These are phyloP conservation scores for Xenopus petersii DNA, from an alignment of 2,797 vertebrate genomes.

Conservation along the genomic window DNA sequence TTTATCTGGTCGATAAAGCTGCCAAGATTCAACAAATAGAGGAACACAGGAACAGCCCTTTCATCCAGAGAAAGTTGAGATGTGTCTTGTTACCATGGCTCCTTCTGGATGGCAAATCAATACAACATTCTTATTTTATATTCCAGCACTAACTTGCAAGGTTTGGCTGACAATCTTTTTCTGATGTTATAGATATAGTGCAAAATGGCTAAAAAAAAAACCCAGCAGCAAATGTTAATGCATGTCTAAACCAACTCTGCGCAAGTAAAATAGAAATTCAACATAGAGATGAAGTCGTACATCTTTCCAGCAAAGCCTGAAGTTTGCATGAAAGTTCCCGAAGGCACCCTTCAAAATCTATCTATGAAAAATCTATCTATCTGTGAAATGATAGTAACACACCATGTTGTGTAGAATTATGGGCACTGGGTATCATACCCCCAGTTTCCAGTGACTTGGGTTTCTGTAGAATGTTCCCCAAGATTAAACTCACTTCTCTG, in stretches of 20 bases:
- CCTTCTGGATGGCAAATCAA: slow-evolving; percentile 13
- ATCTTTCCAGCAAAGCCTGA: not conserved
- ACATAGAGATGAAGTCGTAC: not conserved
- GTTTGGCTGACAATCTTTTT: not conserved
- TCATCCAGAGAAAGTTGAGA: slow-evolving; percentile 9
- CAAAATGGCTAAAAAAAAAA: not conserved
- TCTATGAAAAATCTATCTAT: too few relatives aligned
- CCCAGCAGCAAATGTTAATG: not conserved
- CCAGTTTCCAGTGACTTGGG: too few relatives aligned
- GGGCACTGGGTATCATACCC: too few relatives aligned
- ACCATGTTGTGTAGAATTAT: too few relatives aligned
- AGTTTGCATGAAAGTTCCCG: too few relatives aligned
- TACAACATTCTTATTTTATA: slow-evolving; percentile 15
- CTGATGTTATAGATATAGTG: not conserved
- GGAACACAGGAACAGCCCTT: not conserved
- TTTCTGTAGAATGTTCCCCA: too few relatives aligned
- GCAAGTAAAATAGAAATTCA: not conserved
- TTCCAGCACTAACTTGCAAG: not conserved
- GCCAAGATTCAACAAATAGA: slow-evolving; percentile 13
- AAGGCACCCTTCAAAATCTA: too few relatives aligned
- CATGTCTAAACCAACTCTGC: not conserved
- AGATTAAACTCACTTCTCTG: too few relatives aligned
- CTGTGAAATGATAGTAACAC: too few relatives aligned
- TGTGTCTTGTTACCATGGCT: slow-evolving; percentile 16
- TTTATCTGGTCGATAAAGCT: slow-evolving; percentile 9